These are phyloP conservation scores for Sciurus vulgaris DNA, from an alignment of 2,797 vertebrate species.

Conservation along the genomic window DNA sequence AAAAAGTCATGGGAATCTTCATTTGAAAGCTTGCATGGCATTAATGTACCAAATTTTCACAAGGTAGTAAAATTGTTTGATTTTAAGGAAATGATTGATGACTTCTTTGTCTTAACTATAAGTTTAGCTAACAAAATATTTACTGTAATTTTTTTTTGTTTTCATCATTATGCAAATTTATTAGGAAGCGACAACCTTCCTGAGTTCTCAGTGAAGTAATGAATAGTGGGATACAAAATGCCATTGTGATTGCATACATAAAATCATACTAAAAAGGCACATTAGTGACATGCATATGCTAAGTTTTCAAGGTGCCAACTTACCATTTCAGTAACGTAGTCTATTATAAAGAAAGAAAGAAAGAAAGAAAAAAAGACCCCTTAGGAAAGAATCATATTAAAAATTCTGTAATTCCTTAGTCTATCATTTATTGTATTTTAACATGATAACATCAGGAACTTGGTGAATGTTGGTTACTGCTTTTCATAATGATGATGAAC, in stretches of 20 bases:
- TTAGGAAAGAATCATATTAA: neutral
- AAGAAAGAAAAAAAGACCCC: neutral
- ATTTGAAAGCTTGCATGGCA: constrained; percentile 14
- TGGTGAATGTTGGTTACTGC: neutral
- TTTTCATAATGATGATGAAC: neutral
- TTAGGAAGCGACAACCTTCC: neutral
- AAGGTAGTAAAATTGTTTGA: neutral
- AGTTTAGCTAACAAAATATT: neutral
- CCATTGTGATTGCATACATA: neutral
- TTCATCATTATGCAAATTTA: neutral
- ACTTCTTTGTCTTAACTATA: neutral
- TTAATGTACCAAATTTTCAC: neutral
- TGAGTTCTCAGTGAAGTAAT: neutral
- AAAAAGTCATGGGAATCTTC: neutral
- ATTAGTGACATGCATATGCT: neutral
- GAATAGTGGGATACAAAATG: neutral
- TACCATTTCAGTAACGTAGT: neutral
- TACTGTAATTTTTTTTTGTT: neutral
- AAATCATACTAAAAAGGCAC: neutral
- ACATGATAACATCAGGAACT: neutral
- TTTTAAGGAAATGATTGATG: neutral
- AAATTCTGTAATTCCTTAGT: neutral
- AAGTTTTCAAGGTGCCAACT: neutral
- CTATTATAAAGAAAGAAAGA: neutral
- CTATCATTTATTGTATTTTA: neutral